Conservation (phyloP, 2,113 vertebrate genomes). For the Hucho hucho region DNA sequence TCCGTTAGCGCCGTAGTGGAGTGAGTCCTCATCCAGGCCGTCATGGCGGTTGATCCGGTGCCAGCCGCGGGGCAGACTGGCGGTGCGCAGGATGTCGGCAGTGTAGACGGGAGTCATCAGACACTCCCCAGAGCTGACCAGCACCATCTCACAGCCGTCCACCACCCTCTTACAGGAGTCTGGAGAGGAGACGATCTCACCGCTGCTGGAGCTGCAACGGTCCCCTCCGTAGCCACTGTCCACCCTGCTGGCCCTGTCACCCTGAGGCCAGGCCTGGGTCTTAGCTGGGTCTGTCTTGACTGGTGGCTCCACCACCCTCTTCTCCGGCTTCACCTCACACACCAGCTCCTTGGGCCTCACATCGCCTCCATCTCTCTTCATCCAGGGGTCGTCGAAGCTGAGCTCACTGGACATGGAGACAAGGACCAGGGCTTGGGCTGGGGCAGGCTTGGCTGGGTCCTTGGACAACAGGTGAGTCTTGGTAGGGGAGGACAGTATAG, state of each 20-base stretch:
- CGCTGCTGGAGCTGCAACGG: slow-evolving; percentile 67
- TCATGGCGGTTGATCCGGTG: slow-evolving; percentile 68
- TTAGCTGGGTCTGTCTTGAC: slow-evolving; percentile 53
- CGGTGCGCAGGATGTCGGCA: slow-evolving; percentile 89
- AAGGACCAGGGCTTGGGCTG: slow-evolving; percentile 25
- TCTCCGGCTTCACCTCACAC: slow-evolving; percentile 66
- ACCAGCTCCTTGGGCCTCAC: slow-evolving; percentile 25
- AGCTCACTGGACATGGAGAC: slow-evolving; percentile 73
- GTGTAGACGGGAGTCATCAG: slow-evolving; percentile 59
- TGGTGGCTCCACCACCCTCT: slow-evolving; percentile 55
- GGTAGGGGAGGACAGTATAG: slow-evolving; percentile 41
- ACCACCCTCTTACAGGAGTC: slow-evolving; percentile 79
- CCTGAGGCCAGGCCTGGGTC: slow-evolving; percentile 35
- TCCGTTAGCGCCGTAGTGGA: slow-evolving; percentile 37
- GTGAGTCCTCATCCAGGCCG: slow-evolving; percentile 58
- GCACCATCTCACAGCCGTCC: slow-evolving; percentile 89
- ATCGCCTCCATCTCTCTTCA: slow-evolving; percentile 82
- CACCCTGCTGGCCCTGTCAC: slow-evolving; percentile 7
- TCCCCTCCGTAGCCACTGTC: slow-evolving; percentile 29
- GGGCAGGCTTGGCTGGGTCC: slow-evolving; percentile 55
- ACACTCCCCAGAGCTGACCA: slow-evolving; percentile 82
- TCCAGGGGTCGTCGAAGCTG: slow-evolving; percentile 92
- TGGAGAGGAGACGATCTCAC: slow-evolving; percentile 75
- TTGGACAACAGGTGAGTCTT: slow-evolving; percentile 56
- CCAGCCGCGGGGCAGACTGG: slow-evolving; percentile 71